Conservation (phyloP, 2,797 vertebrate species). For the Bucorvus abyssinicus region DNA sequence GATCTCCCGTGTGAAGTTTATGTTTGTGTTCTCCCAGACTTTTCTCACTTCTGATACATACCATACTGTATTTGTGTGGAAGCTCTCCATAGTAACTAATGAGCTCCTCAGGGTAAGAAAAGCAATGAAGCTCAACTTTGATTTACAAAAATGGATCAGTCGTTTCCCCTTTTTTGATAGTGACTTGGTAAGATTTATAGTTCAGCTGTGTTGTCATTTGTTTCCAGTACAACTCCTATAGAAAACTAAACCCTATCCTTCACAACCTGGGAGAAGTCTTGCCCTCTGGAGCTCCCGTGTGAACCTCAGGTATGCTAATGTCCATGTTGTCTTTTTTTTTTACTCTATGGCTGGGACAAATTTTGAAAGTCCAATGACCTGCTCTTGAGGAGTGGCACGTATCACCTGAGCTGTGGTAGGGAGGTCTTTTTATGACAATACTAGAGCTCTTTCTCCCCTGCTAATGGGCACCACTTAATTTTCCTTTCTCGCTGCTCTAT, state of each 20-base stretch:
- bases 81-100: slow-evolving; percentile 50
- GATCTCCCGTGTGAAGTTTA: not conserved
- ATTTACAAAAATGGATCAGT: not conserved
- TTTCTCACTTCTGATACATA: not conserved
- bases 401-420: not conserved
- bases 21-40: not conserved
- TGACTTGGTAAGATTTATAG: slow-evolving; percentile 11
- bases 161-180: slow-evolving; percentile 9
- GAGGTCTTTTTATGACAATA: not conserved
- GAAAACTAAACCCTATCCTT: not conserved
- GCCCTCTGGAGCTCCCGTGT: not conserved
- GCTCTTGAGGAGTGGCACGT: not conserved
- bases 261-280: not conserved
- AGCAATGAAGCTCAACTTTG: slow-evolving; percentile 32
- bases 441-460: not conserved
- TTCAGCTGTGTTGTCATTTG: not conserved
- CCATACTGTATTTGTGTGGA: slow-evolving; percentile 24
- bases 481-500: not conserved
- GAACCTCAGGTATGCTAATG: not conserved
- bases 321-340: not conserved
- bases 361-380: not conserved
- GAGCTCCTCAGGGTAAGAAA: slow-evolving; percentile 13
- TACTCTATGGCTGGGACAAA: not conserved
- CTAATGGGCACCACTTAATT: not conserved
- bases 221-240: not conserved